phyloP scores from a whole-genome alignment of 2,888 invertebrate species.

The Steinernema hermaphroditum region DNA sequence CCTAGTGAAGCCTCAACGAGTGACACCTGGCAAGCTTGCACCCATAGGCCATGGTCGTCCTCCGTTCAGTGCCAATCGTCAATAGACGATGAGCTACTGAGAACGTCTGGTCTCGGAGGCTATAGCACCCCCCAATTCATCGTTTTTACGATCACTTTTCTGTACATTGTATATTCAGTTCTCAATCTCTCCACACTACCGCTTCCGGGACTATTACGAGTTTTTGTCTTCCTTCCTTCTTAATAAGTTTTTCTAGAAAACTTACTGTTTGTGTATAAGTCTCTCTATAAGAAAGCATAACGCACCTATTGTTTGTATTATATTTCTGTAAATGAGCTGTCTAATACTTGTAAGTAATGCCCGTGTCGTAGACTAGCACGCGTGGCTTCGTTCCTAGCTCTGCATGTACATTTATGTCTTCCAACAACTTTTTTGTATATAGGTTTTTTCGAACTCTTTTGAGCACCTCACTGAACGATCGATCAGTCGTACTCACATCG shows the following conservation, averaged over 20 bases:
- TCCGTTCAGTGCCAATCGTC: slow-evolving; percentile 33
- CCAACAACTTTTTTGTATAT: too few relatives aligned
- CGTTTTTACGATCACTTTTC: slow-evolving; percentile 5
- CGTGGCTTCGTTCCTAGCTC: too few relatives aligned
- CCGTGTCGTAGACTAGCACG: too few relatives aligned
- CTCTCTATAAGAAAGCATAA: not conserved
- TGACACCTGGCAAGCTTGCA: slow-evolving; percentile 57
- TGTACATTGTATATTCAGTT: not conserved
- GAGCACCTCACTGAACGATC: too few relatives aligned
- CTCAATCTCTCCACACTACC: slow-evolving; percentile 25
- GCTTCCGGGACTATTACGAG: slow-evolving; percentile 29
- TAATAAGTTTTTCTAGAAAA: not conserved
- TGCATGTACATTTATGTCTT: too few relatives aligned
- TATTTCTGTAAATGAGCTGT: slow-evolving; percentile 19
- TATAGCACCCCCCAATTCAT: slow-evolving; percentile 4
- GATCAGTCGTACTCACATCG: too few relatives aligned
- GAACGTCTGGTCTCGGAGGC: not conserved
- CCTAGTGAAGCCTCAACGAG: slow-evolving; percentile 61
- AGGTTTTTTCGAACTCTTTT: too few relatives aligned
- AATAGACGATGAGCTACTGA: not conserved
- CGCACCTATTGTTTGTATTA: slow-evolving; percentile 23
- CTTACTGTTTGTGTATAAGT: slow-evolving; percentile 23
- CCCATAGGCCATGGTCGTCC: slow-evolving; percentile 64
- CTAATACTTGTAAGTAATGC: slow-evolving; percentile 14
- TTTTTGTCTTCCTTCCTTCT: not conserved